A percentile compares a stretch with the other conserved stretches of the same genome.
Conservation (phyloP, 2,797 vertebrate species). For the Glyptemys insculpta region DNA sequence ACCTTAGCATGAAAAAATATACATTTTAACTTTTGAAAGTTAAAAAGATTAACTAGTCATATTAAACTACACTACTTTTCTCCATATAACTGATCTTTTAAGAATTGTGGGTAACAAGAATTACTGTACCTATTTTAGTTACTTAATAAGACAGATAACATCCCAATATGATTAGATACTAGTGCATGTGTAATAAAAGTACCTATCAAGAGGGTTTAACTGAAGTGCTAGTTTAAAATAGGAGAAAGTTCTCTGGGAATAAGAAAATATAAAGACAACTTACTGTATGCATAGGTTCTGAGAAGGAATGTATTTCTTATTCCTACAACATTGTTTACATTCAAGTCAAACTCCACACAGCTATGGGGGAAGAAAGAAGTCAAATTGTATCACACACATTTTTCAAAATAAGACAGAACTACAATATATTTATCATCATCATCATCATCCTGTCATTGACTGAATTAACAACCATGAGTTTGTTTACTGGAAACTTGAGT, state of each 20-base stretch:
- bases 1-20: not conserved
- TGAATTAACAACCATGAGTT: not conserved
- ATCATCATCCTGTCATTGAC: not conserved
- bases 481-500: not conserved
- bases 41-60: not conserved
- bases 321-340: slow-evolving; percentile 96
- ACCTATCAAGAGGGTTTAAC: not conserved
- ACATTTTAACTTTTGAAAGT: not conserved
- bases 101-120: not conserved
- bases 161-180: not conserved
- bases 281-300: slow-evolving; percentile 93
- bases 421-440: not conserved
- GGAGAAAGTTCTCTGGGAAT: slow-evolving; percentile 10
- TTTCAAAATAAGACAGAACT: not conserved
- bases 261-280: slow-evolving; percentile 72
- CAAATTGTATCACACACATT: not conserved
- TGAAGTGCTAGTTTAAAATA: not conserved
- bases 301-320: slow-evolving; percentile 99
- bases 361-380: slow-evolving; percentile 73
- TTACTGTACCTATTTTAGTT: not conserved
- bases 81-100: not conserved
- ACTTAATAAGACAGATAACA: not conserved
- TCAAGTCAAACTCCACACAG: slow-evolving; percentile 96
- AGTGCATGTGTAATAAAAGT: not conserved
- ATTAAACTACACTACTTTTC: not conserved